Evolutionary conservation across 2,113 vertebrate genomes (phyloP).

Genomic region (Tichodroma muraria): DNA sequence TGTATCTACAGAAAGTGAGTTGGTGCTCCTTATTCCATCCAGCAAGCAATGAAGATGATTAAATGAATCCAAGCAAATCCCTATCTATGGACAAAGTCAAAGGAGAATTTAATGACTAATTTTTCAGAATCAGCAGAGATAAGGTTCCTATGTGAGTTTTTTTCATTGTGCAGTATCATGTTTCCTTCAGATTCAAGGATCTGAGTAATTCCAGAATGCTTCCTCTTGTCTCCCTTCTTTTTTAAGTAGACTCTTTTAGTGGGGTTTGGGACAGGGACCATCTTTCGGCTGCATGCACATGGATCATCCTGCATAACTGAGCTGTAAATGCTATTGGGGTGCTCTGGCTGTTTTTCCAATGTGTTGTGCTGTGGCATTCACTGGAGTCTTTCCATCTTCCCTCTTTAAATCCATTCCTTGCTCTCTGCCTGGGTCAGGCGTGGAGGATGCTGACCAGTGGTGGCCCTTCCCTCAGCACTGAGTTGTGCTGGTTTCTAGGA

Average conservation of each 20-base stretch:
- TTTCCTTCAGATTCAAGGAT: not conserved
- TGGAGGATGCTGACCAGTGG: fast-evolving
- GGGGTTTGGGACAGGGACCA: not conserved
- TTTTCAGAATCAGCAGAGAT: not conserved
- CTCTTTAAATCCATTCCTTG: not conserved
- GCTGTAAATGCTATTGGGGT: not conserved
- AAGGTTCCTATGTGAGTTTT: not conserved
- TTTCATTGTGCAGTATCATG: not conserved
- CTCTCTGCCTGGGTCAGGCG: not conserved
- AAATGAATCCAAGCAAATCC: not conserved
- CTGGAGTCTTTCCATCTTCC: not conserved
- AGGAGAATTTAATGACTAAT: not conserved
- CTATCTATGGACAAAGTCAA: not conserved
- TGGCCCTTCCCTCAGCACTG: not conserved
- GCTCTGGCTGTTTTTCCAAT: not conserved
- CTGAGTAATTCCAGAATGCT: not conserved
- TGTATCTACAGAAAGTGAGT: no score
- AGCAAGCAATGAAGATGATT: not conserved
- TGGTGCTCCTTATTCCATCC: not conserved
- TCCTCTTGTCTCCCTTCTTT: not conserved
- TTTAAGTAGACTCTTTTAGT: not conserved
- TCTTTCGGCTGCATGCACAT: not conserved
- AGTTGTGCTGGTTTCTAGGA: not conserved
- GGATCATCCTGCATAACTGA: not conserved
- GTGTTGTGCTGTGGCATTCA: not conserved